Percentiles rank a stretch among this genome's conserved stretches.
These are phyloP conservation scores for Phataginus tricuspis DNA, from an alignment of 2,797 vertebrate species.

Conservation along the genomic window DNA sequence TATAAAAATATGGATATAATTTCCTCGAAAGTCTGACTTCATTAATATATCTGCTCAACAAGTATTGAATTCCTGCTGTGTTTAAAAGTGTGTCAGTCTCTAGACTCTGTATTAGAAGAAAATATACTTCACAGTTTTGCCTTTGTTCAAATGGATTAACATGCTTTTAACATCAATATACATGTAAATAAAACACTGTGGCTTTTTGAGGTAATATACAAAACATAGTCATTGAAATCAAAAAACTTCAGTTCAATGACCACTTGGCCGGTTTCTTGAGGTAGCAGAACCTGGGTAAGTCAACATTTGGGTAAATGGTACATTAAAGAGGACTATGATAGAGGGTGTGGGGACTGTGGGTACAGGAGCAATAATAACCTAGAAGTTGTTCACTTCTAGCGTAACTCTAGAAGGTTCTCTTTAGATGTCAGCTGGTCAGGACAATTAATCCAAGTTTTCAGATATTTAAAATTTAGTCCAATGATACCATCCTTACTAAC, in stretches of 20 bases:
- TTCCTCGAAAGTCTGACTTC: not conserved
- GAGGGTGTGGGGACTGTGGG: not conserved
- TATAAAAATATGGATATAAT: not conserved
- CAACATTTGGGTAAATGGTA: not conserved
- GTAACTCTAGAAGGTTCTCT: not conserved
- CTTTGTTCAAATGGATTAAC: slow-evolving; percentile 50
- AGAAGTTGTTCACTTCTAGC: not conserved
- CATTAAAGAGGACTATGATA: not conserved
- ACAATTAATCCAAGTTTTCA: not conserved
- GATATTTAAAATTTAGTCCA: not conserved
- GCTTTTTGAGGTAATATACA: not conserved
- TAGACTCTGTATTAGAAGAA: slow-evolving; percentile 4
- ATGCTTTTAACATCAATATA: slow-evolving; percentile 32
- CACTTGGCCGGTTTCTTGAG: not conserved
- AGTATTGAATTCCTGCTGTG: not conserved
- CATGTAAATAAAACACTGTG: not conserved
- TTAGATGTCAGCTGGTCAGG: not conserved
- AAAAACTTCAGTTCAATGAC: not conserved
- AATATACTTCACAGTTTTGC: not conserved
- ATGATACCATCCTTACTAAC: not conserved
- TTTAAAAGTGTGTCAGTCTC: slow-evolving; percentile 26
- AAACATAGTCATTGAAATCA: not conserved
- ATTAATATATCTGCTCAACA: not conserved
- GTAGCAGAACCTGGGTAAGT: not conserved
- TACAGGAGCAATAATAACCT: not conserved